These are phyloP conservation scores for Anhinga rufa DNA, from an alignment of 2,113 vertebrate genomes.

Conservation along the genomic window DNA sequence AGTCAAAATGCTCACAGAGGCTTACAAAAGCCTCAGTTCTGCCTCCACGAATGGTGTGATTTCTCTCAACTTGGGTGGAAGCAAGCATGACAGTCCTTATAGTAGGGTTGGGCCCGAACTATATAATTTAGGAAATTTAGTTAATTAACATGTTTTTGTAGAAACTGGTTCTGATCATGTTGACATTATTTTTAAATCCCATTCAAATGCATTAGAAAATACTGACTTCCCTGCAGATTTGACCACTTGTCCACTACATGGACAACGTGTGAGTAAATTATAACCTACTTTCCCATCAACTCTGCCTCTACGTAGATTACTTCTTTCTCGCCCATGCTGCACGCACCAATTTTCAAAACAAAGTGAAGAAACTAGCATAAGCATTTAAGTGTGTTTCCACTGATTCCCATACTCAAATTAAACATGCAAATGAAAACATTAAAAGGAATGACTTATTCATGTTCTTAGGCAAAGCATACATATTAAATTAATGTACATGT, in stretches of 20 bases:
- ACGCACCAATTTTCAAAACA: constrained; percentile 2
- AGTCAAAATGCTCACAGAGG: neutral
- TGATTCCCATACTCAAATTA: constrained; percentile 60
- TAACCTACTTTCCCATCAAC: constrained; percentile 20
- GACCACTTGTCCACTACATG: neutral
- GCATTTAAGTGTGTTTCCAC: constrained; percentile 16
- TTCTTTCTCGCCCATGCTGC: constrained; percentile 7
- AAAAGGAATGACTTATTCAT: constrained; percentile 62
- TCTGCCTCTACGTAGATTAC: neutral
- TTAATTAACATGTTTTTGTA: neutral
- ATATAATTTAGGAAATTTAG: neutral
- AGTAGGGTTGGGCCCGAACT: neutral
- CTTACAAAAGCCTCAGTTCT: neutral
- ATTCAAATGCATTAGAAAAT: neutral
- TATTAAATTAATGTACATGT: constrained; percentile 30
- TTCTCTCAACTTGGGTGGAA: neutral
- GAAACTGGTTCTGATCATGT: neutral
- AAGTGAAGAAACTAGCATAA: constrained; percentile 39
- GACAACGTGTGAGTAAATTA: neutral
- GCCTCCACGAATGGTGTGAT: neutral
- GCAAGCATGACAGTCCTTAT: neutral
- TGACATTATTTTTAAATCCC: neutral
- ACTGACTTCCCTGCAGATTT: neutral
- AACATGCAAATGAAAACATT: constrained; percentile 59
- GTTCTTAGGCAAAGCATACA: constrained; percentile 50